These are phyloP conservation scores for pig (Sus scrofa) DNA, from an alignment of 2,113 vertebrate species.

Conservation along the genomic window DNA sequence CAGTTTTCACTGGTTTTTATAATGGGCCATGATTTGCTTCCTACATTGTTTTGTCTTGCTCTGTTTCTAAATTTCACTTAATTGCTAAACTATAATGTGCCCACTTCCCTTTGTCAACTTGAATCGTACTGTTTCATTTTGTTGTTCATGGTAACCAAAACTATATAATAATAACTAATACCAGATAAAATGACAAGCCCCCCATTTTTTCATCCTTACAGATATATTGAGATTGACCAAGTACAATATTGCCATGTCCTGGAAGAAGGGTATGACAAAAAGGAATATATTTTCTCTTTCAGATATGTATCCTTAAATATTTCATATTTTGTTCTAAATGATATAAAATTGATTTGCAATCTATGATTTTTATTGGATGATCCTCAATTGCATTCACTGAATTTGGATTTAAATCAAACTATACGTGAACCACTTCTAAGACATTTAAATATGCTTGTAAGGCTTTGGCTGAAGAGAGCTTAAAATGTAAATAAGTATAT, in stretches of 20 bases:
- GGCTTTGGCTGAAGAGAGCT: neutral
- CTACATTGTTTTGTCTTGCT: slow-evolving; percentile 8
- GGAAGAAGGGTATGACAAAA: neutral
- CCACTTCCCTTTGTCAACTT: neutral
- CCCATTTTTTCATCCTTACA: neutral
- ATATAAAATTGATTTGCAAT: slow-evolving; percentile 32
- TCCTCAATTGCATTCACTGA: neutral
- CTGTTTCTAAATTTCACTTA: slow-evolving; percentile 17
- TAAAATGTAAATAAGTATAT: slow-evolving; percentile 37
- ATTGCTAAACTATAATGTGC: neutral
- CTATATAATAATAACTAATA: neutral
- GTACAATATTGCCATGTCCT: neutral
- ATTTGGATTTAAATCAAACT: slow-evolving; percentile 42
- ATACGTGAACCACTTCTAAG: neutral
- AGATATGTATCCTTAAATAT: neutral
- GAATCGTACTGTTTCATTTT: neutral
- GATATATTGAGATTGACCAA: neutral
- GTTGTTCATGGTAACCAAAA: neutral
- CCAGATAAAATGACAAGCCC: neutral
- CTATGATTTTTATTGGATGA: neutral
- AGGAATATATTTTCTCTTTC: neutral
- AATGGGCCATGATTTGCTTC: neutral
- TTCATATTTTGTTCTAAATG: neutral
- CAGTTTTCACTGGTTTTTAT: neutral
- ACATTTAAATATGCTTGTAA: neutral